phyloP scores from a whole-genome alignment of 2,113 vertebrate species.

The Cyprinodon variegatus region DNA sequence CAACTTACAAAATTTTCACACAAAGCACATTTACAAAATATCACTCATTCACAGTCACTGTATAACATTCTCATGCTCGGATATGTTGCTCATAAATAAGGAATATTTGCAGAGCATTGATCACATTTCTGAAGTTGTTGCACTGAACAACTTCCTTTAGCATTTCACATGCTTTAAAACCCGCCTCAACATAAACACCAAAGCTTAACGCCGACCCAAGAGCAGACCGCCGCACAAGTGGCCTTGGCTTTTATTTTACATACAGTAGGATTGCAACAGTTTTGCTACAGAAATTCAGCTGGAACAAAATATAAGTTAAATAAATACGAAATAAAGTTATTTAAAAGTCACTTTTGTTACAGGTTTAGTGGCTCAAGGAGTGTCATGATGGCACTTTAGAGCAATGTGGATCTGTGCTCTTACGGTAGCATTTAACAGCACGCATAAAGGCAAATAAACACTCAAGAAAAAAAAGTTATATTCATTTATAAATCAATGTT shows the following conservation, averaged over 20 bases:
- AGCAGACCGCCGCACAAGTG: conserved; percentile 38
- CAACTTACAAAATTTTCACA: conserved; percentile 55
- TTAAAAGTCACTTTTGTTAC: conserved; percentile 56
- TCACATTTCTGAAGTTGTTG: conserved; percentile 34
- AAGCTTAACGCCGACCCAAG: conserved; percentile 35
- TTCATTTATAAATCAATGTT: conserved; percentile 53
- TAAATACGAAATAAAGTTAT: conserved; percentile 61
- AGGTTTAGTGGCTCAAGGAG: conserved; percentile 58
- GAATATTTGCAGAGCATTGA: conserved; percentile 56
- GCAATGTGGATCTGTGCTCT: conserved; percentile 45
- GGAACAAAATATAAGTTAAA: conserved; percentile 70
- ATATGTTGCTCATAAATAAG: conserved; percentile 67
- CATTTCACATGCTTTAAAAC: conserved; percentile 48
- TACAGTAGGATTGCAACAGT: conserved; percentile 64
- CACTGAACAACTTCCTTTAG: conserved; percentile 36
- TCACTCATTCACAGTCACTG: conserved; percentile 78
- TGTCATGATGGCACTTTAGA: conserved; percentile 56
- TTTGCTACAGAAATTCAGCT: conserved; percentile 52
- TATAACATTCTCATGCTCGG: conserved; percentile 83
- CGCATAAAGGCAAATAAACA: conserved; percentile 67
- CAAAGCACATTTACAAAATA: conserved; percentile 74
- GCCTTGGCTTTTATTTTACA: conserved; percentile 40
- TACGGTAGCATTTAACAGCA: conserved; percentile 39
- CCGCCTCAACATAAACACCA: conserved; percentile 24
- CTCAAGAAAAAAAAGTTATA: conserved; percentile 42